These are phyloP conservation scores for Synergus gifuensis DNA, from an alignment of 2,888 invertebrate genomes.

Conservation along the genomic window DNA sequence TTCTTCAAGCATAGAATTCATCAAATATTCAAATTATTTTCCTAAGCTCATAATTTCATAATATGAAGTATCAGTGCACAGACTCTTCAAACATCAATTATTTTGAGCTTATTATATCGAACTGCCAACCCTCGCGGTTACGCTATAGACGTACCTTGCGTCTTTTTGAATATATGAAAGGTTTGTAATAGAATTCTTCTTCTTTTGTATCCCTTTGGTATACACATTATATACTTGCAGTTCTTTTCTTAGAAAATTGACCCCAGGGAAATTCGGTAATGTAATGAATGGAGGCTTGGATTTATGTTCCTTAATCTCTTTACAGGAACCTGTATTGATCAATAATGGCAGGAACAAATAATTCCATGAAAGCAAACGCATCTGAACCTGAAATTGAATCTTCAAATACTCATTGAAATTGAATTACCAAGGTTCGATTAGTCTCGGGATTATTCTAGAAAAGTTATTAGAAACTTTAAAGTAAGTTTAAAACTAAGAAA, in stretches of 20 bases:
- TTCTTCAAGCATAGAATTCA: too few relatives aligned
- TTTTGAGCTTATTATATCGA: neutral
- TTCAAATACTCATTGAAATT: neutral
- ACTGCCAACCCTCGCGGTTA: neutral
- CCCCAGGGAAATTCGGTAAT: slow-evolving; percentile 8
- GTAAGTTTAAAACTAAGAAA: slow-evolving; percentile 33
- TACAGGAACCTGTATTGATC: neutral
- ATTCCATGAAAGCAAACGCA: neutral
- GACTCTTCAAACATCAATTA: slow-evolving; percentile 8
- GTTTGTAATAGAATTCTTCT: neutral
- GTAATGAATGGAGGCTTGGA: neutral
- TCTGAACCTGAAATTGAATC: slow-evolving; percentile 12
- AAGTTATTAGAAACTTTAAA: slow-evolving; percentile 31
- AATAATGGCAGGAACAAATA: neutral
- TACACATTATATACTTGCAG: neutral
- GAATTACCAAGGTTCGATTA: slow-evolving; percentile 19
- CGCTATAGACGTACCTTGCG: neutral
- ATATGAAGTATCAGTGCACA: neutral
- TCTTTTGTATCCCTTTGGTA: slow-evolving; percentile 14
- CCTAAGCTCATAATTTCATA: neutral
- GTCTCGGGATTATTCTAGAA: slow-evolving; percentile 15
- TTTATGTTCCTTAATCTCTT: slow-evolving; percentile 6
- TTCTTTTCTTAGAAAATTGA: slow-evolving; percentile 6
- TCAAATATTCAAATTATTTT: neutral
- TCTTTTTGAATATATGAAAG: neutral